Evolutionary conservation across 1,140 invertebrate genomes (phyloP), one percentile per base, ranked within the genome.

Genomic region (Zaprionus ghesquierei): DNA sequence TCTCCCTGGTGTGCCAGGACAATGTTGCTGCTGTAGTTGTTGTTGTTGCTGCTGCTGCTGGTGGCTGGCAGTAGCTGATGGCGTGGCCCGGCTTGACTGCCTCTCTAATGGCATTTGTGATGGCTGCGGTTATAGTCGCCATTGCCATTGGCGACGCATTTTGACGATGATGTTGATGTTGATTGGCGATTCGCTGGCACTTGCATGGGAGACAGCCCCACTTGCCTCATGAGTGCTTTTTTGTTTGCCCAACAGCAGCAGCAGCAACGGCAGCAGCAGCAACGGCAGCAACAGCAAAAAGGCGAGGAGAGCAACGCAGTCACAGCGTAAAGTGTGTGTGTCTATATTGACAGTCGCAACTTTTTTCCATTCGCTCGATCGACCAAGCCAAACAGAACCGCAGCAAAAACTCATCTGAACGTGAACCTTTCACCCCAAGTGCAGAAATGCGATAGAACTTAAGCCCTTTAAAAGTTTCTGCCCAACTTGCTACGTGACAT

Each of bases 61-160:
- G 4, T 54, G 25, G 25, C 27, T 55, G 25, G 62, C 54, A 29
- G 61, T 44, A 33, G 79, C 27, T 38, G 29, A 58, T 60, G 58
- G 49, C 64, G 53, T 60, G 58, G 49, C 64, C 50, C 41, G 50
- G 46, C 60, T 76, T 66, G 56, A 44, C 76, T 55, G 80, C 64
- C 84, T 51, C 84, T 72, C 84, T 87, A 87, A 87, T 89, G 85
- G 84, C 84, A 84, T 77, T 89, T 89, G 72, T 72, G 84, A 87
- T 84, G 80, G 84, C 68, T 87, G 84, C 77, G 84, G 84, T 87
- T 89, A 84, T 87, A 71, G 65, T 76, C 84, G 63, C 69, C 58
- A 49, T 60, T 53, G 62, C 62, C 69, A 72, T 66, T 85, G 81
- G 51, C 74, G 50, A 68, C 75, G 81, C 69, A 60, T 68, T 73